Percentiles rank a stretch among this genome's conserved stretches.
Evolutionary conservation across 2,113 vertebrate genomes (phyloP).

Genomic region (Struthio camelus): DNA sequence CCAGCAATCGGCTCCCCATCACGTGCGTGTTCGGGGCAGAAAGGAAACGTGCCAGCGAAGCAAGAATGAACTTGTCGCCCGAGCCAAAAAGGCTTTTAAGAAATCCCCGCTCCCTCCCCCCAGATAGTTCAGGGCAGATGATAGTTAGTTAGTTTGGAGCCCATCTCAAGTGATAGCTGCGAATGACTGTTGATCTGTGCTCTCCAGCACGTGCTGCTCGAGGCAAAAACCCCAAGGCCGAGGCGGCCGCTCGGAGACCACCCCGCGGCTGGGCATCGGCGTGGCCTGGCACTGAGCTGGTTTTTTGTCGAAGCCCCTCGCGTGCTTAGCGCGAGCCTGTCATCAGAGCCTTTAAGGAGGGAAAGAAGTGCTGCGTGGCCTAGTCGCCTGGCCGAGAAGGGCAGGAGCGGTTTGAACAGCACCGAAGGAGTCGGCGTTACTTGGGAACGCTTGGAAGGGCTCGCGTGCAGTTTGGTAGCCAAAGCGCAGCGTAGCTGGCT

Average conservation of each 20-base stretch:
- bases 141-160: neutral
- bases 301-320: rapidly evolving
- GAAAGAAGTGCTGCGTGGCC: no score
- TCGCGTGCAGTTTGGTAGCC: neutral
- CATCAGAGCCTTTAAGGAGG: rapidly evolving
- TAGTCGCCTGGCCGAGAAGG: neutral
- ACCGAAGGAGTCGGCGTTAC: neutral
- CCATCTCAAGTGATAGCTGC: no score
- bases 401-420: neutral
- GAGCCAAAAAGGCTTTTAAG: constrained; percentile 18
- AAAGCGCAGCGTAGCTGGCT: neutral
- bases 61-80: neutral
- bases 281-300: neutral
- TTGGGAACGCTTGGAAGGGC: neutral
- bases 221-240: neutral
- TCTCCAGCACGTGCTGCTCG: no score
- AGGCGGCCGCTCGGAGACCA: neutral
- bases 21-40: neutral
- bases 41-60: neutral
- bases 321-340: neutral
- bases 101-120: neutral
- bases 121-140: neutral
- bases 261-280: rapidly evolving
- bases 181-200: no score
- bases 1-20: neutral